Conservation (phyloP, 2,888 invertebrate genomes). For the Drosophila barbarae region DNA sequence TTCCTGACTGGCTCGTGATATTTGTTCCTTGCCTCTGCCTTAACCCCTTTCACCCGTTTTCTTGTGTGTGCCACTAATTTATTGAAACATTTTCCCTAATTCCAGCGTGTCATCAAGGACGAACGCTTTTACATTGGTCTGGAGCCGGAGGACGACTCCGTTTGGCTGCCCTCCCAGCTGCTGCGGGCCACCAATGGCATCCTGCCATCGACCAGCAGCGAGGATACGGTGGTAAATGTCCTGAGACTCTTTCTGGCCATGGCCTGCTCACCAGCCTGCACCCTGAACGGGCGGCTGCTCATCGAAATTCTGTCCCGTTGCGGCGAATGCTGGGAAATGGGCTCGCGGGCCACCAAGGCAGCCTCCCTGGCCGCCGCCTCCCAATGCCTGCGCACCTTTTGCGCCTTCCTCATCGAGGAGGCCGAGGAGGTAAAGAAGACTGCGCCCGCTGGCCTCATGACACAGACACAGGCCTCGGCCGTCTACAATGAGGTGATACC, state of each 20-base stretch:
- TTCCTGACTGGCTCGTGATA: constrained; percentile 4
- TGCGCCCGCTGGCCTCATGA: constrained; percentile 81
- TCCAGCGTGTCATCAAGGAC: constrained; percentile 92
- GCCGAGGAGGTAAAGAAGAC: constrained; percentile 81
- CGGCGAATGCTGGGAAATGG: constrained; percentile 89
- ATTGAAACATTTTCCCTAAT: background rate
- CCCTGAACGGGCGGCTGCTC: constrained; percentile 92
- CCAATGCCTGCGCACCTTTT: constrained; percentile 92
- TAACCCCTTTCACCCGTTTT: background rate
- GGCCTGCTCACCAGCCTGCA: constrained; percentile 93
- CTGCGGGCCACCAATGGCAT: constrained; percentile 87
- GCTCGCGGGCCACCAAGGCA: constrained; percentile 89
- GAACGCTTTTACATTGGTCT: constrained; percentile 94
- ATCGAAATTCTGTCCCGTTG: constrained; percentile 92
- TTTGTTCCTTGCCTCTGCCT: too few species aligned
- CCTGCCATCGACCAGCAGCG: constrained; percentile 83
- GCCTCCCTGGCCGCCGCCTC: constrained; percentile 94
- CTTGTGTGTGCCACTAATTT: background rate
- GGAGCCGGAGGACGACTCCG: constrained; percentile 94
- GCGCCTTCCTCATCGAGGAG: constrained; percentile 85
- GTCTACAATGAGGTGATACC: constrained; percentile 95
- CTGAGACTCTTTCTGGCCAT: constrained; percentile 90
- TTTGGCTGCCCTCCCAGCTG: constrained; percentile 95
- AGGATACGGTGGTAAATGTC: constrained; percentile 90
- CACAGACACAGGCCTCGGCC: constrained; percentile 84